Evolutionary conservation across 2,888 invertebrate genomes (phyloP).

Genomic region (Lasioglossum malachurum): DNA sequence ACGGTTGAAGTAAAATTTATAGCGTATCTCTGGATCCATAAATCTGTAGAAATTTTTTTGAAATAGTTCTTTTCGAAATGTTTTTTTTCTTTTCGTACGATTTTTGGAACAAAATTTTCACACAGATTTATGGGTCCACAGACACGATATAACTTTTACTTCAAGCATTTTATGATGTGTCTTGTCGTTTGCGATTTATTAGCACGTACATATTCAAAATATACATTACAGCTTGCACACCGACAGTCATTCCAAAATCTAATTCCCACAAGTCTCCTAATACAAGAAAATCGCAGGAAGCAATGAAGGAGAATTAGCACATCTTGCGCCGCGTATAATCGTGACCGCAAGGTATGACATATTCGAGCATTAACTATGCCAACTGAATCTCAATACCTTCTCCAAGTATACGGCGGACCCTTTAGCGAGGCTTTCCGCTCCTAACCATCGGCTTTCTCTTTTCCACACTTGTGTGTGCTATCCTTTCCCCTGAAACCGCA

Average conservation of each 20-base stretch:
- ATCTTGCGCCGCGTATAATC: constrained; percentile 75
- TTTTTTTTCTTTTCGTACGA: no score
- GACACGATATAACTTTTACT: no score
- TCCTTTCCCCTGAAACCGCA: constrained; percentile 40
- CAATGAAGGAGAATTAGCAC: constrained; percentile 39
- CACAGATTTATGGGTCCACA: no score
- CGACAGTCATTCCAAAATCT: not conserved
- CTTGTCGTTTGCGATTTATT: no score
- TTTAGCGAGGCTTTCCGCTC: constrained; percentile 39
- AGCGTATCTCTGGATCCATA: no score
- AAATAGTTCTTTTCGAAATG: no score
- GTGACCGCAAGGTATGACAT: constrained; percentile 80
- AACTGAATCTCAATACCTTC: constrained; percentile 74
- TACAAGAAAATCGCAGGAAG: not conserved
- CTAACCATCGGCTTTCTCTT: constrained; percentile 25
- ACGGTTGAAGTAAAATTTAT: no score
- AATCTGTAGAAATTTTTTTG: no score
- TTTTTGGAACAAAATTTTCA: no score
- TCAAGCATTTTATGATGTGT: no score
- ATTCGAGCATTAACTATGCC: constrained; percentile 78
- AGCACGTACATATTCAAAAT: no score
- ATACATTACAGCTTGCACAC: no score
- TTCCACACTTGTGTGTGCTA: not conserved
- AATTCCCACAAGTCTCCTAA: not conserved
- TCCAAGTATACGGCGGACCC: constrained; percentile 54